Percentiles rank a stretch among this genome's conserved stretches.
Evolutionary conservation across 2,113 vertebrate species (phyloP).

Genomic region (Plestiodon gilberti): DNA sequence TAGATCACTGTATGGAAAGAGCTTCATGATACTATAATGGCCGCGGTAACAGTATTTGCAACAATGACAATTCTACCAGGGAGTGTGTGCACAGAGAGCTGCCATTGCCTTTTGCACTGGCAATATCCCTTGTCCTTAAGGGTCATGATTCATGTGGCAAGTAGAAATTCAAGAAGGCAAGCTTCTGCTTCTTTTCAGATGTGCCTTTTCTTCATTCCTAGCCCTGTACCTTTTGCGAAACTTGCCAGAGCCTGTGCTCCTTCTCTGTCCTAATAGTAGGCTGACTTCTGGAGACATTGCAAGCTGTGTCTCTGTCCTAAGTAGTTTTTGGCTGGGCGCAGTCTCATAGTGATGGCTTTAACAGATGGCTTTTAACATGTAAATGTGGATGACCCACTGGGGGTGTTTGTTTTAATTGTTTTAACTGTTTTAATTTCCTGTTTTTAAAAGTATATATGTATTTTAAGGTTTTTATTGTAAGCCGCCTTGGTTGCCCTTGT

Average conservation of each 20-base stretch:
- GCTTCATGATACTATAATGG: neutral
- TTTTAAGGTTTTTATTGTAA: no score
- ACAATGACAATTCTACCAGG: no score
- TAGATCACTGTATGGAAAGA: neutral
- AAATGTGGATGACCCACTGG: no score
- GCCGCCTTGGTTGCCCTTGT: no score
- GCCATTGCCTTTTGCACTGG: neutral
- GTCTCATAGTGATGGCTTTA: no score
- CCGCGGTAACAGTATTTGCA: no score
- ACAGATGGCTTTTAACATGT: no score
- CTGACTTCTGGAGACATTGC: neutral
- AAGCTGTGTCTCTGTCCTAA: neutral
- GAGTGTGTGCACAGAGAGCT: no score
- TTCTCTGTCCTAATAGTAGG: neutral
- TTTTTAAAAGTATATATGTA: no score
- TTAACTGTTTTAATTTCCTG: no score
- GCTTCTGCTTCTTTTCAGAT: neutral
- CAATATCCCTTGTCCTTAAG: neutral
- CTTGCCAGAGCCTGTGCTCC: neutral
- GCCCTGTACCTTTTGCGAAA: no score
- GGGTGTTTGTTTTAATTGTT: no score
- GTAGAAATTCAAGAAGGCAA: neutral
- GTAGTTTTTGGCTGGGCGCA: neutral
- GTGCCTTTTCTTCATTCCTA: neutral
- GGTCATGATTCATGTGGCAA: neutral